Conservation (phyloP, 2,888 invertebrate species). For the Gastrophysa polygoni region DNA sequence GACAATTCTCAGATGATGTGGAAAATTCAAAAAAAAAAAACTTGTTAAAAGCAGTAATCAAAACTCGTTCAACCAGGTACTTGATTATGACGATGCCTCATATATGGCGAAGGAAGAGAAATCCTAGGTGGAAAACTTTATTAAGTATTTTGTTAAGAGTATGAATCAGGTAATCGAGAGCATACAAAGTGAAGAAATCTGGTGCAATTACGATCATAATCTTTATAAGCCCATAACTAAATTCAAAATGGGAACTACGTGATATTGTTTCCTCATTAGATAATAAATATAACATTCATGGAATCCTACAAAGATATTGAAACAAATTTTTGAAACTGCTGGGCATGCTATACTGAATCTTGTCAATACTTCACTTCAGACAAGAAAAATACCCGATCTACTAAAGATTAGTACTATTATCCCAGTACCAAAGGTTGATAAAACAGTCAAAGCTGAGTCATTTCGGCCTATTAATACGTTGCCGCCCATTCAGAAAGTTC, state of each 20-base stretch:
- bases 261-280: background rate
- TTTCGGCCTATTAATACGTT: slow-evolving; percentile 2
- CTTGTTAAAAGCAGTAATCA: background rate
- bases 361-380: too few relatives aligned
- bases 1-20: slow-evolving; percentile 3
- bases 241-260: background rate
- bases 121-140: too few relatives aligned
- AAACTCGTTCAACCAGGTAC: background rate
- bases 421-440: background rate
- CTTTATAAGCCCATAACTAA: background rate
- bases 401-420: slow-evolving; percentile 1
- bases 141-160: background rate
- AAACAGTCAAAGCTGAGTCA: slow-evolving; percentile 2
- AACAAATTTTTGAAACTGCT: too few relatives aligned
- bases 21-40: slow-evolving; percentile 1
- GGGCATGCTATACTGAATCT: too few relatives aligned
- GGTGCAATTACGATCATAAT: too few relatives aligned
- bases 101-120: too few relatives aligned
- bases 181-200: background rate
- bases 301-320: background rate
- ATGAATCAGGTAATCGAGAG: background rate
- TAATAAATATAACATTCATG: background rate
- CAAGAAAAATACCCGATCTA: too few relatives aligned
- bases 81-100: background rate
- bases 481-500: background rate